Evolutionary conservation across 2,113 vertebrate species (phyloP).

Genomic region (Lampris incognitus): DNA sequence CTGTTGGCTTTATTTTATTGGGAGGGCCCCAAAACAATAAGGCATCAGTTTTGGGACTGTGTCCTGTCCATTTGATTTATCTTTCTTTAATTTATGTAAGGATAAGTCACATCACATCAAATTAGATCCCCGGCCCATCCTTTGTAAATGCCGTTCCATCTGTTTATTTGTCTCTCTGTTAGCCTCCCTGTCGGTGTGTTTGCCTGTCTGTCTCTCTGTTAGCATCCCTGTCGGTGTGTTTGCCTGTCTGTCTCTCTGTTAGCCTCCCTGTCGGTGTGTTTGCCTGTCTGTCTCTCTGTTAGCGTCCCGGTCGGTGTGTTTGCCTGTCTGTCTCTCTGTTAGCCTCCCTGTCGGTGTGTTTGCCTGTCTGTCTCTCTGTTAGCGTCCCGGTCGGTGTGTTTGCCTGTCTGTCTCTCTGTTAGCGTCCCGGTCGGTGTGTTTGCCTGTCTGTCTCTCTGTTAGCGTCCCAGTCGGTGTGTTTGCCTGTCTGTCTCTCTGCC

Average conservation of each 20-base stretch:
- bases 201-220: constrained; percentile 39
- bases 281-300: constrained; percentile 39
- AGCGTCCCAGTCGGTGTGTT: background rate
- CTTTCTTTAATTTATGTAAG: too few relatives aligned
- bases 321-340: constrained; percentile 45
- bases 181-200: background rate
- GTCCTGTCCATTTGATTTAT: too few relatives aligned
- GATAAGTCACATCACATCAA: background rate
- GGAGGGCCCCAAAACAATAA: too few relatives aligned
- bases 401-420: constrained; percentile 39
- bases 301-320: background rate
- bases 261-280: constrained; percentile 36
- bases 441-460: constrained; percentile 39
- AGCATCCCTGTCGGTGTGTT: background rate
- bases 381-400: background rate
- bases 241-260: constrained; percentile 45
- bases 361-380: constrained; percentile 39
- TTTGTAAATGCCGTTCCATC: background rate
- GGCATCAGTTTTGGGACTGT: too few relatives aligned
- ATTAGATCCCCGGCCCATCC: background rate
- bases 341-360: constrained; percentile 17
- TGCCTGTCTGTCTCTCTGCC: constrained; percentile 35
- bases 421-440: background rate
- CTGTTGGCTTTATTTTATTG: too few relatives aligned
- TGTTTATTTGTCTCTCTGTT: constrained; percentile 15